phyloP scores from a whole-genome alignment of 2,888 invertebrate genomes.

The Heliconius erato region DNA sequence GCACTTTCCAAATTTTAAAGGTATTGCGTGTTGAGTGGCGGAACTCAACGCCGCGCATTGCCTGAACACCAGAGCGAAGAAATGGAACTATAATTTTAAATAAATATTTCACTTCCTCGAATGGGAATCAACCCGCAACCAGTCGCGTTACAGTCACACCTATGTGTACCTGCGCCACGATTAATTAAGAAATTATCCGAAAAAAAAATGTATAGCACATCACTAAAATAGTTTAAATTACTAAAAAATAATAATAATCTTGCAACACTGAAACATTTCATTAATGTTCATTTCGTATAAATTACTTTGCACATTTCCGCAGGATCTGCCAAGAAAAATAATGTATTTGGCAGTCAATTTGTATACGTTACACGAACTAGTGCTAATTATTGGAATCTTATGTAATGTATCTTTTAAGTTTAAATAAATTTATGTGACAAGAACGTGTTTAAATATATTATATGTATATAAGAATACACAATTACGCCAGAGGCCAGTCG shows the following conservation, averaged over 20 bases:
- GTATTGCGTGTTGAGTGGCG: too few relatives aligned
- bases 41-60: too few relatives aligned
- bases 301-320: slow-evolving; percentile 35
- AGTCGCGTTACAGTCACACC: too few relatives aligned
- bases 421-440: not conserved
- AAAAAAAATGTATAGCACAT: not conserved
- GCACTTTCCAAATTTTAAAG: too few relatives aligned
- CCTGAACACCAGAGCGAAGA: too few relatives aligned
- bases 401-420: not conserved
- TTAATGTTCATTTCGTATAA: slow-evolving; percentile 12
- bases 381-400: slow-evolving; percentile 19
- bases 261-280: slow-evolving; percentile 1
- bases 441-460: not conserved
- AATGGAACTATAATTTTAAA: too few relatives aligned
- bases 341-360: slow-evolving; percentile 46
- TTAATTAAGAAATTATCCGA: too few relatives aligned
- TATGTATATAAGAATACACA: too few relatives aligned
- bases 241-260: not conserved
- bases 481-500: too few relatives aligned
- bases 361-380: slow-evolving; percentile 21
- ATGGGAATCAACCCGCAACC: too few relatives aligned
- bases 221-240: not conserved
- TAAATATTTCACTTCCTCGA: too few relatives aligned
- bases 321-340: slow-evolving; percentile 49
- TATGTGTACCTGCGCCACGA: too few relatives aligned